Percentiles rank a stretch among this genome's conserved stretches.
Evolutionary conservation across 2,797 vertebrate species (phyloP).

Genomic region (Takifugu ocellatus): DNA sequence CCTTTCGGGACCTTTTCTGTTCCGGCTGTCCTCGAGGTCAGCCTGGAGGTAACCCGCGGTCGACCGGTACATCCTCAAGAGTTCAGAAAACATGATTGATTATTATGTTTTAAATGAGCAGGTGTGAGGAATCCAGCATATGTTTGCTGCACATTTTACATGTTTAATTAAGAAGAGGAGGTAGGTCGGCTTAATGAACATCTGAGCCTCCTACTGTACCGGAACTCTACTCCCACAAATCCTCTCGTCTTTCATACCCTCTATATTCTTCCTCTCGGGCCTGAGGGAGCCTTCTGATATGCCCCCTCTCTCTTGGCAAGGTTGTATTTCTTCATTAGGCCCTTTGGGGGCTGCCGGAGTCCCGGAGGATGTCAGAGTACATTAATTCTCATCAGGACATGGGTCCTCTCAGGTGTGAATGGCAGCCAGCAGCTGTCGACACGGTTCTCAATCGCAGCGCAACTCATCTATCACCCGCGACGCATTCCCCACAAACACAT

Average conservation of each 20-base stretch:
- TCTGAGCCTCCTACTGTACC: conserved; percentile 6
- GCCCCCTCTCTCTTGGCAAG: conserved; percentile 68
- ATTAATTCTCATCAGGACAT: conserved; percentile 92
- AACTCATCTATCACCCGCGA: conserved; percentile 83
- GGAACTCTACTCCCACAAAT: conserved; percentile 44
- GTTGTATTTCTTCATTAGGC: conserved; percentile 86
- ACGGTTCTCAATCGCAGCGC: conserved; percentile 80
- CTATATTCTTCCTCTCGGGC: conserved; percentile 60
- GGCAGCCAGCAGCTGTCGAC: conserved; percentile 88
- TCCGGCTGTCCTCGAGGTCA: conserved; percentile 39
- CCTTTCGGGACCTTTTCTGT: conserved; percentile 46
- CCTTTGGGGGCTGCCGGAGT: conserved; percentile 79
- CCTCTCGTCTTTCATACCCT: conserved; percentile 57
- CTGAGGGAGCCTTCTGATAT: conserved; percentile 66
- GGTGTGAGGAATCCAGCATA: conserved; percentile 37
- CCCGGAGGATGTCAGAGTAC: conserved; percentile 88
- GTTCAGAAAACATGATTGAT: conserved; percentile 63
- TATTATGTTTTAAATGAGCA: conserved; percentile 66
- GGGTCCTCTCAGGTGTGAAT: conserved; percentile 90
- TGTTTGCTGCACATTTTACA: conserved; percentile 38
- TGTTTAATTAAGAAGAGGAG: conserved; percentile 43
- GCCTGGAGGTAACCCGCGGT: conserved; percentile 28
- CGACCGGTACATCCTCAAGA: conserved; percentile 43
- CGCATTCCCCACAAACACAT: conserved; percentile 31
- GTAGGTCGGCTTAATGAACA: conserved; percentile 28